Evolutionary conservation across 1,140 invertebrate genomes (phyloP), one percentile per base, ranked within the genome.

Genomic region (Euwallacea similis): DNA sequence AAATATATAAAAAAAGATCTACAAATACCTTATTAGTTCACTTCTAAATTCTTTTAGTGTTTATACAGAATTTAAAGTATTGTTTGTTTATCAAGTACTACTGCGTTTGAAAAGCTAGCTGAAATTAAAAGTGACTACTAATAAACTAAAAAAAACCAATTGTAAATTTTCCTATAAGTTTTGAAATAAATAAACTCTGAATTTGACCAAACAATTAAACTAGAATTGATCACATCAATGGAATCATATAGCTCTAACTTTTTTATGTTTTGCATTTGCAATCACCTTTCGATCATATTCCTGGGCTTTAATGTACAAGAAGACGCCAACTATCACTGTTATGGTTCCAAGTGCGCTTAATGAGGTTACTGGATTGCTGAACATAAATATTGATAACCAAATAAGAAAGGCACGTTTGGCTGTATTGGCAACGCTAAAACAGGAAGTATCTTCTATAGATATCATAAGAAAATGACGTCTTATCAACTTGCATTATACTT

Each of bases 401-500:
- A 94, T 94, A 33, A 94, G 83, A 76, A 93, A 88, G 44, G 93
- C 93, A 80, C 93, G 82, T 80, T 95, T 95, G 15, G 90, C 90
- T 70, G 93, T 94, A 82, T 95, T 95, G 8, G 91, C 91, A 70
- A 95, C 93, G 85, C 93, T 94, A 83, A 73, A 87, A 87, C 15
- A 72, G 42, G 21, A 65, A 61, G 53, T 50, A 7, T 56, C 16
- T 56, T 10, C 54, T 50, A 7, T 50, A 10, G 13, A 50, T 50
- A 4, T 7, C 13, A 50, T 11, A 7, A 7, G 13, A 50, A 50
- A 50, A 50, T 2, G 6, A 7, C 21, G 21, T 33, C 4, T 33
- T 33, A 4, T 33, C 21, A 33, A 33, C 21, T 33, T 33, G 21
- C 21, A 33, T 33, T 33, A 13, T 50, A 13, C 13, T 50, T 50